phyloP scores from a whole-genome alignment of 2,797 vertebrate genomes.

The Malacoctenus gilli region DNA sequence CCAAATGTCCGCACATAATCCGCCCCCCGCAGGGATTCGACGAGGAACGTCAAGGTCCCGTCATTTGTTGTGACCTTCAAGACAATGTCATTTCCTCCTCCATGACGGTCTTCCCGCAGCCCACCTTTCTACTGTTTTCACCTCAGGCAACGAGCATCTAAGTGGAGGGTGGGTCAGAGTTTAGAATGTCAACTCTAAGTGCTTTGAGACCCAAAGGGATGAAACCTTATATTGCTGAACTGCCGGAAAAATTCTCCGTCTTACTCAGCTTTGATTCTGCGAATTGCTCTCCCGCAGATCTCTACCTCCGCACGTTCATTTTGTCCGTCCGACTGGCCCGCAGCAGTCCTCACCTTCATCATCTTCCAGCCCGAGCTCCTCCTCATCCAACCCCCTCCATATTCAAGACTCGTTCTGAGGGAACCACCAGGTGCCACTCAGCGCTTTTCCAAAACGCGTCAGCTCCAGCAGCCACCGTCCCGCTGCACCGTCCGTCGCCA shows the following conservation, averaged over 20 bases:
- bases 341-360: background rate
- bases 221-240: slow-evolving; percentile 25
- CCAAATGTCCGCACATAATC: slow-evolving; percentile 1
- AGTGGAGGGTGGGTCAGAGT: slow-evolving; percentile 14
- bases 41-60: too few relatives aligned
- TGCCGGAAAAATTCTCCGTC: too few relatives aligned
- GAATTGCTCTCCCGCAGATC: slow-evolving; percentile 1
- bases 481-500: slow-evolving; percentile 23
- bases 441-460: slow-evolving; percentile 23
- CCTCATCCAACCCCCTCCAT: slow-evolving; percentile 4
- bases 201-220: slow-evolving; percentile 15
- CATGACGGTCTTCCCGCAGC: background rate
- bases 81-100: slow-evolving; percentile 21
- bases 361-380: slow-evolving; percentile 6
- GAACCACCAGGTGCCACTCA: slow-evolving; percentile 24
- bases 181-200: slow-evolving; percentile 36
- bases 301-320: background rate
- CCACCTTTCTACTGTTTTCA: slow-evolving; percentile 3
- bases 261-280: too few relatives aligned
- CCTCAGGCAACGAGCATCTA: slow-evolving; percentile 27
- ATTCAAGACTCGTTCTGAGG: slow-evolving; percentile 28
- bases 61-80: slow-evolving; percentile 32
- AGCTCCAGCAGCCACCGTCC: slow-evolving; percentile 9
- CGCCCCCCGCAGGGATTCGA: too few relatives aligned
- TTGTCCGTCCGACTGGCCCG: background rate